phyloP scores from a whole-genome alignment of 2,888 invertebrate genomes.

The Lasius fuliginosus region DNA sequence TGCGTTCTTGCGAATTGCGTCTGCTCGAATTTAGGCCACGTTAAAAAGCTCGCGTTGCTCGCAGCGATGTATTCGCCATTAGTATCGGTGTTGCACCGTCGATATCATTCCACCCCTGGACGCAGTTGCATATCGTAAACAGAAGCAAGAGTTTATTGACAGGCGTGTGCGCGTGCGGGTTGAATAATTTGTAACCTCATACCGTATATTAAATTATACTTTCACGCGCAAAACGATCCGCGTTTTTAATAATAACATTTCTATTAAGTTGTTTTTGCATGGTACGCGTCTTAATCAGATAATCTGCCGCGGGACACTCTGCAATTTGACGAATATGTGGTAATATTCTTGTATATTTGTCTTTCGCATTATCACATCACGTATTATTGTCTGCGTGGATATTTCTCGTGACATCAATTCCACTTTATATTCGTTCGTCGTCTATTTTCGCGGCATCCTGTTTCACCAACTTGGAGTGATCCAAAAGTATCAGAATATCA shows the following conservation, averaged over 20 bases:
- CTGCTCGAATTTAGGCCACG: conserved; percentile 22
- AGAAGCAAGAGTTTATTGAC: conserved; percentile 18
- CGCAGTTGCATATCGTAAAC: conserved; percentile 2
- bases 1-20: conserved; percentile 18
- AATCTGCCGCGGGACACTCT: background rate
- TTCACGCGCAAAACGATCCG: background rate
- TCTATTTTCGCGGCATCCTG: background rate
- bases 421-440: conserved; percentile 15
- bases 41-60: conserved; percentile 23
- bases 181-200: background rate
- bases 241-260: background rate
- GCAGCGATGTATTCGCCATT: background rate
- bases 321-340: background rate
- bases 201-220: background rate
- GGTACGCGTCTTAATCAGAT: background rate
- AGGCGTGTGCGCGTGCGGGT: background rate
- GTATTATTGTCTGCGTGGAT: background rate
- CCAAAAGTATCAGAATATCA: conserved; percentile 21
- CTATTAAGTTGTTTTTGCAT: background rate
- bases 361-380: background rate
- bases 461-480: conserved; percentile 21
- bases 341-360: background rate
- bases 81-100: background rate
- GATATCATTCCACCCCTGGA: background rate
- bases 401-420: conserved; percentile 23